Percentiles rank a stretch among this genome's conserved stretches.
Evolutionary conservation across 2,113 vertebrate species (phyloP).

Genomic region (Gracilinanus agilis): DNA sequence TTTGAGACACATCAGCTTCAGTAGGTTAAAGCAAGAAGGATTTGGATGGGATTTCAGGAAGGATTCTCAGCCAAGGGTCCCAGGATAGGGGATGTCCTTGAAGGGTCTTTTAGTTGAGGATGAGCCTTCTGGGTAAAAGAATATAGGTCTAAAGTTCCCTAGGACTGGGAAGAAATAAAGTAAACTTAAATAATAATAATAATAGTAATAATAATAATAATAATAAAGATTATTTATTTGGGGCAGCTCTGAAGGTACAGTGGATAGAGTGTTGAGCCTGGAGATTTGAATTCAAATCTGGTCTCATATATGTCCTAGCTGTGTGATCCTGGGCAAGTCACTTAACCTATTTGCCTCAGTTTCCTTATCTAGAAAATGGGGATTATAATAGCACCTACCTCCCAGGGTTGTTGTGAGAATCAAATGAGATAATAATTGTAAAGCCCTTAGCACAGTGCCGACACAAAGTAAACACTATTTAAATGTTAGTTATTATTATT

Average conservation of each 20-base stretch:
- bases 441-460: not conserved
- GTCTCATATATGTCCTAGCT: not conserved
- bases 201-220: too few relatives aligned
- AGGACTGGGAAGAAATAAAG: not conserved
- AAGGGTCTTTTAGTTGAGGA: not conserved
- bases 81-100: not conserved
- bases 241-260: not conserved
- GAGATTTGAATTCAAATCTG: not conserved
- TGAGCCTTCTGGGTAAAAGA: not conserved
- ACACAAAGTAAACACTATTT: not conserved
- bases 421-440: not conserved
- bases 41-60: not conserved
- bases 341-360: not conserved
- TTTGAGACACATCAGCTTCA: not conserved
- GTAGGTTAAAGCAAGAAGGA: not conserved
- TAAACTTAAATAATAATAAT: too few relatives aligned
- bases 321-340: not conserved
- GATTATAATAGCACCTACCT: not conserved
- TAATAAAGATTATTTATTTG: not conserved
- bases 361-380: not conserved
- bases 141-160: not conserved
- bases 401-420: not conserved
- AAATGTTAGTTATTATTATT: not conserved
- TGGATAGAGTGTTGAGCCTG: not conserved
- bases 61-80: not conserved